Base-by-base conservation (phyloP, 2,888 invertebrate genomes). In the Eugnorisma glareosa region DNA sequence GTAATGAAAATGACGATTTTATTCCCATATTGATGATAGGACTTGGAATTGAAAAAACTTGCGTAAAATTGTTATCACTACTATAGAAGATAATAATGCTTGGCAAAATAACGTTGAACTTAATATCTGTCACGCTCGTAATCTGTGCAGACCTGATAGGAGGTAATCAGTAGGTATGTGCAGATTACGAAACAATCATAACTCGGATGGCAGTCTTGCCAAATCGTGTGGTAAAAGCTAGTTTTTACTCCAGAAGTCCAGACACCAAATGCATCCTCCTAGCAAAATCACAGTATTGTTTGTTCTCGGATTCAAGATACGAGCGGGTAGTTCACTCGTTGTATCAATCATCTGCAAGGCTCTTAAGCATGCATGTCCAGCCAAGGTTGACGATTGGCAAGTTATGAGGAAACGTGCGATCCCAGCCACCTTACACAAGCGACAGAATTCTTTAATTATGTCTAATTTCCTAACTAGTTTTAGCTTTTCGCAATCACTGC, bases 71-170 rank as follows among this genome's bases (percentile, higher is more conserved):
- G n/a, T 73, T 81, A 85, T 75, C 57, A 66, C 18, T 72, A 67
- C 40, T 40, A 72, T 48, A 54, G 61, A 57, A 57, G 28, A 73
- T 70, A 64, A 66, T 48, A 61, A 64, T 61, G 54, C 70, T 70
- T 43, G 61, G 51, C 43, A 70, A 68, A 79, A 70, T 67, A 74
- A 74, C 67, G 48, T 72, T 77, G 59, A 75, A 75, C 67, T n/a
- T 75, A 73, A 78, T 83, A 76, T 83, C 86, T 66, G 45, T 72
- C 71, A 78, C 45, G 28, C 35, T 37, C 57, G 73, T 83, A 82
- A 84, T 86, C 86, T 72, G 74, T 74, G 67, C 54, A 67, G 24
- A 57, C 48, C 48, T 70, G 75, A 82, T 84, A 85, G 6, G 45
- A 45, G 21, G 59, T 77, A 48, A 45, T 35, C 64, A 35, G 24